Percentiles rank a stretch among this genome's conserved stretches.
Conservation (phyloP, 2,888 invertebrate genomes). For the Amphimallon solstitiale region DNA sequence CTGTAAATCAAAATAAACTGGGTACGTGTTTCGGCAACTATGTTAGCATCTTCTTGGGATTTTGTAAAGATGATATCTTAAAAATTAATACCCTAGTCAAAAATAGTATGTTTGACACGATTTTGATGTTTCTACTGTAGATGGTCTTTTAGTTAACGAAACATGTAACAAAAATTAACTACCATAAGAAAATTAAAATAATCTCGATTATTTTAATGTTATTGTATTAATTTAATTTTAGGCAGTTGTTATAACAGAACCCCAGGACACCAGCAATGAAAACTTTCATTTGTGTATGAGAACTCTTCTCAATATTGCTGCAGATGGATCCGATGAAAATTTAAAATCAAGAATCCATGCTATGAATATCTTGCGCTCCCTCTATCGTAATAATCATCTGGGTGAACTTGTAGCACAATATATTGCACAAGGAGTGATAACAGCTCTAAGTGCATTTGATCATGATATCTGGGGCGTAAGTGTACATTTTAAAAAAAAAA, state of each 20-base stretch:
- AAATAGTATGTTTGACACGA: too few species aligned
- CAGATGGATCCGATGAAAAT: slow-evolving; percentile 52
- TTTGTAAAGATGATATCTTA: too few species aligned
- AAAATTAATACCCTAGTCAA: too few species aligned
- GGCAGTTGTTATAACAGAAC: slow-evolving; percentile 81
- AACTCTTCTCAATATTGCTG: slow-evolving; percentile 65
- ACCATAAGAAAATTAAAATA: too few species aligned
- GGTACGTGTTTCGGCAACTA: too few species aligned
- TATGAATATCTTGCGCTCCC: slow-evolving; percentile 85
- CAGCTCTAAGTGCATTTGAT: slow-evolving; percentile 79
- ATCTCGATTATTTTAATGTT: not conserved
- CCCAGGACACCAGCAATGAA: slow-evolving; percentile 68
- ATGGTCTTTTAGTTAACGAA: too few species aligned
- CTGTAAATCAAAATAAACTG: too few species aligned
- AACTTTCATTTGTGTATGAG: slow-evolving; percentile 70
- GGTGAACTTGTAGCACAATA: slow-evolving; percentile 76
- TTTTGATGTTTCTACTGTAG: too few species aligned
- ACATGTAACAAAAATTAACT: too few species aligned
- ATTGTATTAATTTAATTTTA: too few species aligned
- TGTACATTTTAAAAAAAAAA: too few species aligned
- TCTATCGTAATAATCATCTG: slow-evolving; percentile 81
- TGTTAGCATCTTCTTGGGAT: too few species aligned
- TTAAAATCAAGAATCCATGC: slow-evolving; percentile 77
- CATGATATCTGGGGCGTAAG: slow-evolving; percentile 81
- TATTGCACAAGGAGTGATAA: slow-evolving; percentile 75